A percentile compares a stretch with the other conserved stretches of the same genome.
These are phyloP conservation scores for Aptenodytes patagonicus DNA, from an alignment of 2,113 vertebrate genomes.

Conservation along the genomic window DNA sequence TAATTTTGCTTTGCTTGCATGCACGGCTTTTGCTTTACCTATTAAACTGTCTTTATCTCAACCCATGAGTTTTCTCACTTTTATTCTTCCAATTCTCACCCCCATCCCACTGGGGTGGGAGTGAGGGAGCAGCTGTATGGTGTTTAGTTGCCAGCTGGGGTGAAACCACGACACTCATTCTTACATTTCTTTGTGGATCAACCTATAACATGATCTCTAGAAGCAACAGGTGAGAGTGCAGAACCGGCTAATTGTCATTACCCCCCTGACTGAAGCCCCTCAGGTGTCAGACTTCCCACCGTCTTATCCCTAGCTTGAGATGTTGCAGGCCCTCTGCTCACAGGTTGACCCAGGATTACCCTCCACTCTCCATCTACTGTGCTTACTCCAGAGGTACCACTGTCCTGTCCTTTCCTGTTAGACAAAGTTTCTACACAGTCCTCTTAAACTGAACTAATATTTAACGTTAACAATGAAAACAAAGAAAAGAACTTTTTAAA, in stretches of 20 bases:
- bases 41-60: too few species aligned
- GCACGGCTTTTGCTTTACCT: too few species aligned
- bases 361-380: background rate
- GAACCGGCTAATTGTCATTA: background rate
- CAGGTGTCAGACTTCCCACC: background rate
- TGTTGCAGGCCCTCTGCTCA: background rate
- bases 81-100: too few species aligned
- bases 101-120: too few species aligned
- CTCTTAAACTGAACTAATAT: background rate
- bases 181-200: background rate
- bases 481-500: background rate
- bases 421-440: too few species aligned
- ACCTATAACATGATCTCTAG: background rate
- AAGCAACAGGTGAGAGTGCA: background rate
- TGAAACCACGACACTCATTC: background rate
- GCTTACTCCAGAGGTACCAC: background rate
- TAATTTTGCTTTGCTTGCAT: too few species aligned
- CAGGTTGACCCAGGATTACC: background rate
- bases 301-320: background rate
- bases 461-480: background rate
- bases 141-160: too few species aligned
- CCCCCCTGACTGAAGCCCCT: background rate
- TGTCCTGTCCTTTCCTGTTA: background rate
- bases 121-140: too few species aligned
- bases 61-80: too few species aligned